Base-by-base conservation (phyloP, 2,888 invertebrate genomes). In the Pyrgus malvae region DNA sequence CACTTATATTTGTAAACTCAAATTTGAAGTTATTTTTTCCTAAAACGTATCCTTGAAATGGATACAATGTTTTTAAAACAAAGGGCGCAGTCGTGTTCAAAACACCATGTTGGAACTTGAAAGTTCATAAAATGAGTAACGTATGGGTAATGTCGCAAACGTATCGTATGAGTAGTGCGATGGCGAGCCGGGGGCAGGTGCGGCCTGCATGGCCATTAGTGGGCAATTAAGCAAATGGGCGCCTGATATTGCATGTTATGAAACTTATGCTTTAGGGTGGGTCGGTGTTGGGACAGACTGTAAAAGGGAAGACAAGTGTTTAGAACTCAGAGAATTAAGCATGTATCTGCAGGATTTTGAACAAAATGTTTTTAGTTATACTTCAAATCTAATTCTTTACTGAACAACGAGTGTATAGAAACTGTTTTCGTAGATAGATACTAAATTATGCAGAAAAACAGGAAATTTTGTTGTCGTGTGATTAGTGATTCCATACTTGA, bases 191-290 rank as follows among this genome's bases (percentile, higher is more conserved):
- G 35, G 48, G 23, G 21, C 46, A 46, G 46, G 46, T 35, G 45
- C 12, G 45, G 45, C 45, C 12, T 12, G 33, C 53, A 55, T 56
- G 65, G 63, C 77, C 80, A 82, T 83, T 81, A 82, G 78, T 65
- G 70, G 70, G 78, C 81, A 81, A 83, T 84, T 83, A 83, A 78
- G 76, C 75, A 74, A 78, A 77, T 78, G 77, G 67, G 59, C 62
- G 67, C 59, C 65, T 59, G 63, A 70, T 72, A 70, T 64, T 62
- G 72, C 70, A 63, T 57, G 66, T 77, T 82, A 79, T 80, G 77
- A 69, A 21, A 35, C 19, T 45, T 16, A 14, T 14, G n/a, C 19
- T 27, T 25, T 33, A 21, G 11, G 23, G 23, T 5, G 8, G 31
- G 21, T 5, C 33, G 11, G 23, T 21, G 14, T 4, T 2, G 16